phyloP scores from a whole-genome alignment of 2,797 vertebrate species.

The Galaxias olidus region DNA sequence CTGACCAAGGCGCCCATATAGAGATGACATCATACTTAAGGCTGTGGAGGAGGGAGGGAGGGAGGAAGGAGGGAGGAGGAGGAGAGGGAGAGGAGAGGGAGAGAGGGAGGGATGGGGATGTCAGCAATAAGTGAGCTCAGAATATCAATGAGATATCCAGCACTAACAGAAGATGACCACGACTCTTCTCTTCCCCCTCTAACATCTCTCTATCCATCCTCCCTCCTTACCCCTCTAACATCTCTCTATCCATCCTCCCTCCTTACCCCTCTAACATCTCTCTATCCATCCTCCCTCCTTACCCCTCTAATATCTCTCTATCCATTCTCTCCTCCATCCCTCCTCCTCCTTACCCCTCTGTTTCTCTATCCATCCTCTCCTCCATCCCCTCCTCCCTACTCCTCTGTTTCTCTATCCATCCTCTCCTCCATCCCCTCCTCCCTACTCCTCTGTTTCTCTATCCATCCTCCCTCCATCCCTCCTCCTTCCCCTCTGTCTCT shows the following conservation, averaged over 20 bases:
- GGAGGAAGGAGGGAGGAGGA: neutral
- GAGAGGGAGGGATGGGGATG: neutral
- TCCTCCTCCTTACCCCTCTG: constrained; percentile 8
- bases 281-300: neutral
- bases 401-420: constrained; percentile 7
- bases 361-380: constrained; percentile 32
- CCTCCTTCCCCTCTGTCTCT: constrained; percentile 14
- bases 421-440: constrained; percentile 19
- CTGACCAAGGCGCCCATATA: constrained; percentile 71
- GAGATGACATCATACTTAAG: constrained; percentile 74
- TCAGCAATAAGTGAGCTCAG: constrained; percentile 57
- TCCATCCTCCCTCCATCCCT: constrained; percentile 36
- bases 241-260: neutral
- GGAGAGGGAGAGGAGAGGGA: neutral
- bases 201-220: neutral
- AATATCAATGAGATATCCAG: constrained; percentile 66
- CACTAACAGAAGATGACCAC: constrained; percentile 36
- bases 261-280: constrained; percentile 16
- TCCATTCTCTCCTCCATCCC: constrained; percentile 1
- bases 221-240: constrained; percentile 41
- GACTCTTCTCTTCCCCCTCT: constrained; percentile 32
- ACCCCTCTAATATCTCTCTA: constrained; percentile 24
- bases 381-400: constrained; percentile 25
- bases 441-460: constrained; percentile 28
- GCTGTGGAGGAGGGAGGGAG: constrained; percentile 9